Conservation (phyloP, 2,888 invertebrate species). For the Leptura quadrifasciata region DNA sequence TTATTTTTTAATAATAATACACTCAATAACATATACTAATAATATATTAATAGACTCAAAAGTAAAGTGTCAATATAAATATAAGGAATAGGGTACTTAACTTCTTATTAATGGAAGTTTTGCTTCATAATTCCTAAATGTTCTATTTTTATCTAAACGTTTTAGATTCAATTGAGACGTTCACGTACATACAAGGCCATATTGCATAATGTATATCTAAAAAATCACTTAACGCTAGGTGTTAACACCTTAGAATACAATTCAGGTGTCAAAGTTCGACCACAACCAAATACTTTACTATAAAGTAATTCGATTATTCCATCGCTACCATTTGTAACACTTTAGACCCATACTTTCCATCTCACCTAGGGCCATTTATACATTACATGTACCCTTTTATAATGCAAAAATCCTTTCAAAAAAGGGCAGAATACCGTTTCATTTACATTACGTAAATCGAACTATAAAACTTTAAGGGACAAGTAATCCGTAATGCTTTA, state of each 20-base stretch:
- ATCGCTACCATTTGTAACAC: not conserved
- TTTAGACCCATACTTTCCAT: not conserved
- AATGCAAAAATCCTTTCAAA: not conserved
- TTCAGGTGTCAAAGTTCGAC: not conserved
- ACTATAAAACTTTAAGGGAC: not conserved
- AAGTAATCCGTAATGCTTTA: too few relatives aligned
- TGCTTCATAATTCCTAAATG: too few relatives aligned
- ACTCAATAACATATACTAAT: too few relatives aligned
- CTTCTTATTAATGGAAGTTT: too few relatives aligned
- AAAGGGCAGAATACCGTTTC: not conserved
- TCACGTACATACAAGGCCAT: not conserved
- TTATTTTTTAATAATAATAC: too few relatives aligned
- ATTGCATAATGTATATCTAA: not conserved
- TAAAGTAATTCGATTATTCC: slow-evolving; percentile 7
- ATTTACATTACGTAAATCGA: not conserved
- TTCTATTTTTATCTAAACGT: too few relatives aligned
- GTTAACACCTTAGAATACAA: not conserved
- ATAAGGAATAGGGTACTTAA: too few relatives aligned
- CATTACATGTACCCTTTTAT: not conserved
- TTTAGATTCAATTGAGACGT: not conserved
- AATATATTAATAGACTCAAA: too few relatives aligned
- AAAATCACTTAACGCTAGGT: not conserved
- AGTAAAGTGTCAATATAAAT: too few relatives aligned
- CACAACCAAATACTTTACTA: slow-evolving; percentile 7
- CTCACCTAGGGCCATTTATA: slow-evolving; percentile 1